Evolutionary conservation across 2,797 vertebrate genomes (phyloP), one percentile per base, ranked within the genome.

Genomic region (Anableps anableps): DNA sequence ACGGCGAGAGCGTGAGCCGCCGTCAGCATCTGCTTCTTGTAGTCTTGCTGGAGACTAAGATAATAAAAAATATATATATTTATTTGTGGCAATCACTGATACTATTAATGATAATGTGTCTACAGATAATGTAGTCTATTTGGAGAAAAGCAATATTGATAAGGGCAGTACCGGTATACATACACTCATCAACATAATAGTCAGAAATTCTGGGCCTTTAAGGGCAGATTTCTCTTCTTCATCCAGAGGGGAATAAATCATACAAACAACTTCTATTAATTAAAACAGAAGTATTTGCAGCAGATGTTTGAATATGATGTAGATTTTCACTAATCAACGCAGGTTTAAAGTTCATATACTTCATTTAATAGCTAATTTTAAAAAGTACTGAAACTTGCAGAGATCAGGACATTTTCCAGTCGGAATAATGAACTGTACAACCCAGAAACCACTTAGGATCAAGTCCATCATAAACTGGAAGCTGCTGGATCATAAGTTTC

Each of bases 11-110:
- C 98, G 0, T 99, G 99, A 41, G 99, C 99, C 0, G 99, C 99
- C 0, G 99, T 99, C 85, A 99, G 93, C 99, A 99, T 99, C 86
- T 99, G 99, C 92, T 99, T 99, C 86, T 99, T 99, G 91, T 99
- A 99, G 91, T 99, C 99, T 93, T 99, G 98, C 95, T 99, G 99
- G 72, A 99, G 96, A 93, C 98, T 95, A 48, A 10, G n/a, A 84
- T 43, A 41, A 7, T 79, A n/a, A 79, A 53, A 81, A 0, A 80
- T 0, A 23, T 31, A 78, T 4, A 68, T 10, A 29, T 16, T 71
- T 26, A 3, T 58, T 45, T 7, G 66, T 41, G 38, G 14, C 4
- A 11, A 26, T 68, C 36, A 10, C 8, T 38, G 34, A 66, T 21
- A 11, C 8, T 23, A 38, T 66, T 23, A 43, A 14, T n/a, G 68